Evolutionary conservation across 2,113 vertebrate species (phyloP).

Genomic region (Solea senegalensis): DNA sequence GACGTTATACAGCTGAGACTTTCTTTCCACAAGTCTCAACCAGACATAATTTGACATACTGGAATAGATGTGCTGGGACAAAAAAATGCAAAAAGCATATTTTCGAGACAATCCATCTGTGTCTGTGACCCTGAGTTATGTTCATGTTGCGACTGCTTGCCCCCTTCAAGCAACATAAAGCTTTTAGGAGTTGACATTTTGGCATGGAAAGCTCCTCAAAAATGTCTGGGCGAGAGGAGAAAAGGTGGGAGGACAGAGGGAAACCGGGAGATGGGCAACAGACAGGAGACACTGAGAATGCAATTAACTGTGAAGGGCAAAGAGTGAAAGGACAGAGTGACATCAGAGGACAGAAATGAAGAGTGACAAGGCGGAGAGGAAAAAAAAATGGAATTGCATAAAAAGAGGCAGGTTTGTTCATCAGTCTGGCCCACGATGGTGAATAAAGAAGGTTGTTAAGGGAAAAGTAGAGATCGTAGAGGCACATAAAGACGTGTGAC

Average conservation of each 20-base stretch:
- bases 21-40: not conserved
- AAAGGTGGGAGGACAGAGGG: constrained; percentile 3
- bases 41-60: not conserved
- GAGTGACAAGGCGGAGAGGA: constrained; percentile 18
- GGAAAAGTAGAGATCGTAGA: too few relatives aligned
- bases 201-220: not conserved
- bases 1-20: not conserved
- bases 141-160: not conserved
- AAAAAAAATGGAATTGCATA: constrained; percentile 23
- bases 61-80: not conserved
- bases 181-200: constrained; percentile 17
- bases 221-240: constrained; percentile 30
- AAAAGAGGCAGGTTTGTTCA: not conserved
- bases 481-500: not conserved
- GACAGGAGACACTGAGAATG: constrained; percentile 29
- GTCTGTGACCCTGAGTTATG: not conserved
- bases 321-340: constrained; percentile 21
- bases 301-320: constrained; percentile 49
- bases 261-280: not conserved
- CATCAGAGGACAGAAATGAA: constrained; percentile 33
- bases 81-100: not conserved
- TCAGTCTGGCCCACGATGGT: constrained; percentile 7
- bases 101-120: constrained; percentile 20
- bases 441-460: constrained; percentile 7
- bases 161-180: constrained; percentile 9